These are phyloP conservation scores for Cladopsammia gracilis DNA, from an alignment of 64 coral and sea anemone genomes.

Conservation along the genomic window DNA sequence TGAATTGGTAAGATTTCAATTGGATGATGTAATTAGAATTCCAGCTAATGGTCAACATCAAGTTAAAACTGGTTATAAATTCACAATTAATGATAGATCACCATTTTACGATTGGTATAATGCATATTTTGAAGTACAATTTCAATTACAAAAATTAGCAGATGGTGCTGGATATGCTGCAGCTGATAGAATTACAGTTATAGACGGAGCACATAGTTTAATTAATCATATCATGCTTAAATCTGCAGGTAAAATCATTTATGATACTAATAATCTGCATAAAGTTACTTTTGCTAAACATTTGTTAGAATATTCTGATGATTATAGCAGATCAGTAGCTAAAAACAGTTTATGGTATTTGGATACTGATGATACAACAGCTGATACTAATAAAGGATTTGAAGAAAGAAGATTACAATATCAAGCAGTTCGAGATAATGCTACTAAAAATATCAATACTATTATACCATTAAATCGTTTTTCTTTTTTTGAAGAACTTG, in stretches of 20 bases:
- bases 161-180: background rate
- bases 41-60: background rate
- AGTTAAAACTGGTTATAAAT: background rate
- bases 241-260: background rate
- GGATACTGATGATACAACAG: background rate
- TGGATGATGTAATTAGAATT: background rate
- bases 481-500: background rate
- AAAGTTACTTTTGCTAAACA: too few species aligned
- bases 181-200: background rate
- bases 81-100: background rate
- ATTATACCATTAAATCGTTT: background rate
- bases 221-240: too few species aligned
- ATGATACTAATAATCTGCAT: background rate
- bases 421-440: background rate
- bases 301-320: too few species aligned
- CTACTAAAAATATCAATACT: background rate
- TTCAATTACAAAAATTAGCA: background rate
- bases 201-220: too few species aligned
- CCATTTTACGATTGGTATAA: background rate
- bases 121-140: background rate
- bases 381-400: background rate
- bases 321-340: too few species aligned
- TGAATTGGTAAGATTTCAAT: background rate
- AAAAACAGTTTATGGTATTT: too few species aligned
- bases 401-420: background rate